phyloP scores from a whole-genome alignment of 2,113 vertebrate genomes.

The Gallinago undulata region DNA sequence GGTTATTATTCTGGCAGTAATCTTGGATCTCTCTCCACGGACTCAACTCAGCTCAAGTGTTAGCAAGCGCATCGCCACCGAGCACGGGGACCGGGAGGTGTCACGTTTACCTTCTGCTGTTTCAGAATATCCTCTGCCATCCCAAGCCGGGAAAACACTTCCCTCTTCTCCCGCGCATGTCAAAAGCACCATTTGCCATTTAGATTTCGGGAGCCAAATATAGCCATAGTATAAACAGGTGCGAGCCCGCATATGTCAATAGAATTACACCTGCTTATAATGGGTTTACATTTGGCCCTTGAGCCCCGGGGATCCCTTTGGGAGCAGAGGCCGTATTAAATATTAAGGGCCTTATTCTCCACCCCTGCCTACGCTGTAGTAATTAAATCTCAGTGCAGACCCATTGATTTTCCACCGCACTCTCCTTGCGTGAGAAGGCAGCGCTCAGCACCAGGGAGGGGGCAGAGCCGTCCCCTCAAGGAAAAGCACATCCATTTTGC shows the following conservation, averaged over 20 bases:
- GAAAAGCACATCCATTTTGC: not conserved
- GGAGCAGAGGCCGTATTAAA: slow-evolving; percentile 52
- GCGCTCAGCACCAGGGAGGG: not conserved
- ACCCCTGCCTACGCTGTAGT: not conserved
- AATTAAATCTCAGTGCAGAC: slow-evolving; percentile 44
- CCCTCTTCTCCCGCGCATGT: not conserved
- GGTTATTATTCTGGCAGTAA: slow-evolving; percentile 40
- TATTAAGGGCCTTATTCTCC: slow-evolving; percentile 60
- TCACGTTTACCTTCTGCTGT: slow-evolving; percentile 18
- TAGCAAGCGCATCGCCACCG: not conserved
- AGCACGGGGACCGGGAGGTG: not conserved
- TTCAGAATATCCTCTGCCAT: not conserved
- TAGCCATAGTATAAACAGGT: slow-evolving; percentile 5
- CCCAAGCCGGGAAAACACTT: not conserved
- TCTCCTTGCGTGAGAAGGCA: not conserved
- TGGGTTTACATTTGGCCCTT: slow-evolving; percentile 53
- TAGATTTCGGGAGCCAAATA: slow-evolving; percentile 12
- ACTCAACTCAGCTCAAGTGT: slow-evolving; percentile 13
- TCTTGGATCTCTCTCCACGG: not conserved
- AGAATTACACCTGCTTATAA: slow-evolving; percentile 49
- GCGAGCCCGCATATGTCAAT: slow-evolving; percentile 16
- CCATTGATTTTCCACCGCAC: not conserved
- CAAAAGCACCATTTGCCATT: slow-evolving; percentile 25
- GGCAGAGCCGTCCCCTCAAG: not conserved
- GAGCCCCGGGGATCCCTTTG: slow-evolving; percentile 10